phyloP scores from a whole-genome alignment of 2,888 invertebrate species.

The Nymphalis c-album region DNA sequence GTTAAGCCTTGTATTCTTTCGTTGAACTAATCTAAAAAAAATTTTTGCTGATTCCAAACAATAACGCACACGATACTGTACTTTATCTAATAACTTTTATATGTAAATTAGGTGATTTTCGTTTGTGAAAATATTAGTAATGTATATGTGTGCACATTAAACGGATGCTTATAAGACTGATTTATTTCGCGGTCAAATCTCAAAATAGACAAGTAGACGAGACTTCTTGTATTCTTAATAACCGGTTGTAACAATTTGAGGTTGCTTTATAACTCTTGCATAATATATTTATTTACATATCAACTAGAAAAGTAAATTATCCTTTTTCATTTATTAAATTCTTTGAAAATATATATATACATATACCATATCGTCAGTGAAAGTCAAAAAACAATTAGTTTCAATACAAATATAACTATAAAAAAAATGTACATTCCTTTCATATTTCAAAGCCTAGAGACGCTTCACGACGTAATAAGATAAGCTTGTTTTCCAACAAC shows the following conservation, averaged over 20 bases:
- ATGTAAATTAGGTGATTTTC: constrained; percentile 12
- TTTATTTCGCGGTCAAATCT: constrained; percentile 34
- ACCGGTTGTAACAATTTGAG: not conserved
- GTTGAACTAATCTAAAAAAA: constrained; percentile 35
- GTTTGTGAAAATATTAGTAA: constrained; percentile 4
- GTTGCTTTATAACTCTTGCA: not conserved
- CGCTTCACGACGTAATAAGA: not conserved
- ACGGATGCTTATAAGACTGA: constrained; percentile 30
- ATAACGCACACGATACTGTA: constrained; percentile 11
- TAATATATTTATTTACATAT: too few relatives aligned
- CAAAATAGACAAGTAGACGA: constrained; percentile 26
- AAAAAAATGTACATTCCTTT: not conserved
- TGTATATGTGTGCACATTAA: constrained; percentile 36
- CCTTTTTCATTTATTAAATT: too few relatives aligned
- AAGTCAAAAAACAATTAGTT: not conserved
- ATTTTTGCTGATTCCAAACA: constrained; percentile 26
- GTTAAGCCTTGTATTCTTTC: constrained; percentile 17
- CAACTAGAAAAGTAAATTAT: too few relatives aligned
- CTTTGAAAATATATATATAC: too few relatives aligned
- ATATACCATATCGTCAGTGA: too few relatives aligned
- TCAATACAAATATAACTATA: not conserved
- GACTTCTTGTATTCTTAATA: constrained; percentile 2
- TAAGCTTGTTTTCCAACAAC: not conserved
- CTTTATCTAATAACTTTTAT: constrained; percentile 8
- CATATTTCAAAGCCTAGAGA: not conserved